Evolutionary conservation across 2,888 invertebrate genomes (phyloP).

Genomic region (Ephialtes manifestator): DNA sequence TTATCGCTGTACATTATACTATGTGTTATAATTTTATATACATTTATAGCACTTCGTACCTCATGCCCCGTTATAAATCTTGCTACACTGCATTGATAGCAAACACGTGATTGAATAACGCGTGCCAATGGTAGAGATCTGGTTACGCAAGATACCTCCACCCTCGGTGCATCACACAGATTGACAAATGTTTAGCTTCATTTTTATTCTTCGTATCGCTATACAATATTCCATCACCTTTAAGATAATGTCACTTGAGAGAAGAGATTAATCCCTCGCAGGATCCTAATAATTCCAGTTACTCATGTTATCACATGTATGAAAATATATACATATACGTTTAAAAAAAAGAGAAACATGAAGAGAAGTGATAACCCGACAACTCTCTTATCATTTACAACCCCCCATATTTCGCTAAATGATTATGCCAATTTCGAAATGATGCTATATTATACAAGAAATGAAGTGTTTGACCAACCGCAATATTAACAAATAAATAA

Average conservation of each 20-base stretch:
- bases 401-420: not conserved
- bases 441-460: not conserved
- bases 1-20: not conserved
- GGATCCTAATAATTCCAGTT: slow-evolving; percentile 1
- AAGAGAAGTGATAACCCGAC: not conserved
- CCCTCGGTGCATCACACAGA: slow-evolving; percentile 5
- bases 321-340: no score
- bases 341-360: not conserved
- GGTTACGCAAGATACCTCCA: slow-evolving; percentile 53
- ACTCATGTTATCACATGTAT: not conserved
- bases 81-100: slow-evolving; percentile 56
- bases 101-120: slow-evolving; percentile 63
- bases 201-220: not conserved
- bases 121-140: slow-evolving; percentile 59
- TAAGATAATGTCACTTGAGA: not conserved
- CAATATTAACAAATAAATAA: not conserved
- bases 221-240: not conserved
- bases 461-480: not conserved
- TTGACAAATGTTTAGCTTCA: slow-evolving; percentile 3
- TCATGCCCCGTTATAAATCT: slow-evolving; percentile 63
- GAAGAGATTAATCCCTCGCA: not conserved
- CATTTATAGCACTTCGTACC: slow-evolving; percentile 5
- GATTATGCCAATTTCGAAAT: not conserved
- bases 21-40: not conserved
- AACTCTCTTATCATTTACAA: slow-evolving; percentile 4